phyloP scores from a whole-genome alignment of 2,888 invertebrate species.

The Galerucella pusilla region DNA sequence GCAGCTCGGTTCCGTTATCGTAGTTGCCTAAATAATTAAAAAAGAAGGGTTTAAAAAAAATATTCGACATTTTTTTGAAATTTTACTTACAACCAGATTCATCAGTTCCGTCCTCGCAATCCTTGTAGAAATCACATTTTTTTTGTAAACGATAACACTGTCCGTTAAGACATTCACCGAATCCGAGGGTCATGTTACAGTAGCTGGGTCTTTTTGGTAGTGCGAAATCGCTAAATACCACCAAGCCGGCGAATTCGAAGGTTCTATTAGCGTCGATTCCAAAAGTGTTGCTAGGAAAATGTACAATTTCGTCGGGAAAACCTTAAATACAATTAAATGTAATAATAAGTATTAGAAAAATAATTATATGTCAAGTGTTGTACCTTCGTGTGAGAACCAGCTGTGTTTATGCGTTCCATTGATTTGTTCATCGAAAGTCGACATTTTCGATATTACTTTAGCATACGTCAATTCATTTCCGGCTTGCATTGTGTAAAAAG shows the following conservation, averaged over 20 bases:
- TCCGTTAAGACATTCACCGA: constrained; percentile 83
- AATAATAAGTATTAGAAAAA: background rate
- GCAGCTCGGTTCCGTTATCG: constrained; percentile 76
- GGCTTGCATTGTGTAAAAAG: constrained; percentile 92
- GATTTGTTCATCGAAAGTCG: constrained; percentile 84
- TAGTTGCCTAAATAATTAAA: constrained; percentile 65
- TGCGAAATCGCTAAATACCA: constrained; percentile 91
- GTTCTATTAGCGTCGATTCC: constrained; percentile 93
- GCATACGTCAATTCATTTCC: constrained; percentile 91
- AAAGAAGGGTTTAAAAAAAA: background rate
- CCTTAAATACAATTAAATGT: constrained; percentile 6
- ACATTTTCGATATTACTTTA: constrained; percentile 88
- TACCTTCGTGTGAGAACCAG: constrained; percentile 87
- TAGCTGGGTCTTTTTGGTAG: constrained; percentile 74
- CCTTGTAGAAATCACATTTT: constrained; percentile 77
- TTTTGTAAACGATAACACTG: constrained; percentile 79
- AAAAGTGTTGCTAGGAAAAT: constrained; percentile 89
- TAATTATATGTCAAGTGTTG: constrained; percentile 54
- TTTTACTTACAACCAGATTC: constrained; percentile 77
- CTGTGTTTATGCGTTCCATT: constrained; percentile 86
- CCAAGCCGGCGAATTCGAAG: constrained; percentile 88
- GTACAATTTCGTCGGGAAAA: constrained; percentile 81
- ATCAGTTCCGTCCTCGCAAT: constrained; percentile 89
- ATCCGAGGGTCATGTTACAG: constrained; percentile 81
- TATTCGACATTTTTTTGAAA: background rate